Evolutionary conservation across 2,888 invertebrate species (phyloP).

Genomic region (Melipona bicolor): DNA sequence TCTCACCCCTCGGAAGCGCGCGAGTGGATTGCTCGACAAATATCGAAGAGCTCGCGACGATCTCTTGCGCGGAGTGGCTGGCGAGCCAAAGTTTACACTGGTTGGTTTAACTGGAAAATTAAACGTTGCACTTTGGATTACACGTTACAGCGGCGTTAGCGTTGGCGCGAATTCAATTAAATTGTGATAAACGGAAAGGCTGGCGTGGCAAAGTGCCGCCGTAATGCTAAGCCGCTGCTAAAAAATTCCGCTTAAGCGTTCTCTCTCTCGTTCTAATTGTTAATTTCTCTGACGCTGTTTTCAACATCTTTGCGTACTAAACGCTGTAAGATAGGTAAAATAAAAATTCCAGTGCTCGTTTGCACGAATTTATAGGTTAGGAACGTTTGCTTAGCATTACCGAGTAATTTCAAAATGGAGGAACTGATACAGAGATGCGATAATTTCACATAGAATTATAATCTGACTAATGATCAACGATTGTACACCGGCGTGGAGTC

Average conservation of each 20-base stretch:
- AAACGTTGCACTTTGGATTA: slow-evolving; percentile 62
- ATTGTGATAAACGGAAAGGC: slow-evolving; percentile 43
- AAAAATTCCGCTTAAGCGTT: slow-evolving; percentile 21
- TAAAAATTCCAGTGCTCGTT: background rate
- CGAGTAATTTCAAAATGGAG: too few species aligned
- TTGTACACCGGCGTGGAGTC: too few species aligned
- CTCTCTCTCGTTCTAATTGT: background rate
- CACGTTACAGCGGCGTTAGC: slow-evolving; percentile 7
- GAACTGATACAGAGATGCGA: too few species aligned
- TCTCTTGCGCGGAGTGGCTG: slow-evolving; percentile 30
- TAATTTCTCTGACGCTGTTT: background rate
- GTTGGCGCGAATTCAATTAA: slow-evolving; percentile 52
- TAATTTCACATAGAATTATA: too few species aligned
- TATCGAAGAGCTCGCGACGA: slow-evolving; percentile 45
- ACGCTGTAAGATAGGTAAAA: background rate
- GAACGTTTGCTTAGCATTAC: too few species aligned
- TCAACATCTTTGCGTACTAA: background rate
- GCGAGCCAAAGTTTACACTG: slow-evolving; percentile 52
- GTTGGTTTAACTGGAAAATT: slow-evolving; percentile 62
- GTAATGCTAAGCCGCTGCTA: slow-evolving; percentile 17
- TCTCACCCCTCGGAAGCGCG: background rate
- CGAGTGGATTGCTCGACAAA: slow-evolving; percentile 55
- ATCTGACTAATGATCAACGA: too few species aligned
- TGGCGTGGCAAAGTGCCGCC: slow-evolving; percentile 24
- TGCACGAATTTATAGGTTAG: too few species aligned